These are phyloP conservation scores for Penaeus chinensis DNA, from an alignment of 1,140 invertebrate species.

Conservation along the genomic window DNA sequence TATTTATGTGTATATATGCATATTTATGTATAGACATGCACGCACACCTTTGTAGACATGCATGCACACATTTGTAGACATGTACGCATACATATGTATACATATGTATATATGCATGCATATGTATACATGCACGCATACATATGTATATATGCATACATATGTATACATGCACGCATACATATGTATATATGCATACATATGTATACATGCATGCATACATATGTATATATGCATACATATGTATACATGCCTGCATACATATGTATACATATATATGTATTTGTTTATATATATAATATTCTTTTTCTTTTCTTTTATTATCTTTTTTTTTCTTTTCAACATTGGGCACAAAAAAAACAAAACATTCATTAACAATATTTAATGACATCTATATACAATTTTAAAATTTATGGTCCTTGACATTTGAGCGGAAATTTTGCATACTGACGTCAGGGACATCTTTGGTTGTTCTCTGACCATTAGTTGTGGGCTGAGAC, in stretches of 20 bases:
- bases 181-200: not conserved
- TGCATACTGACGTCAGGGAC: too few species aligned
- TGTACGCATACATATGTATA: slow-evolving; percentile 1
- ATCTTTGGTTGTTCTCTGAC: too few species aligned
- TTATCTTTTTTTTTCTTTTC: not conserved
- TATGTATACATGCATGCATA: not conserved
- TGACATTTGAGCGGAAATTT: too few species aligned
- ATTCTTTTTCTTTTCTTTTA: not conserved
- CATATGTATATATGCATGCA: slow-evolving; percentile 17
- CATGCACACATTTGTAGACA: not conserved
- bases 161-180: not conserved
- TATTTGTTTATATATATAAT: not conserved
- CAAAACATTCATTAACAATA: not conserved
- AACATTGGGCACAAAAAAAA: not conserved
- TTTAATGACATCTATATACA: slow-evolving; percentile 45
- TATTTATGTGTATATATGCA: not conserved
- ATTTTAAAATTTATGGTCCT: not conserved
- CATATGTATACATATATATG: not conserved
- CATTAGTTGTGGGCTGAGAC: too few species aligned
- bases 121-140: not conserved
- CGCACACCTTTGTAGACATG: not conserved
- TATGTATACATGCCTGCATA: not conserved
- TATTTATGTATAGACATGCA: not conserved
- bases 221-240: not conserved
- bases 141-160: not conserved